A percentile compares a stretch with the other conserved stretches of the same genome.
phyloP scores from a whole-genome alignment of 2,113 vertebrate genomes.

The Eulemur macaco region DNA sequence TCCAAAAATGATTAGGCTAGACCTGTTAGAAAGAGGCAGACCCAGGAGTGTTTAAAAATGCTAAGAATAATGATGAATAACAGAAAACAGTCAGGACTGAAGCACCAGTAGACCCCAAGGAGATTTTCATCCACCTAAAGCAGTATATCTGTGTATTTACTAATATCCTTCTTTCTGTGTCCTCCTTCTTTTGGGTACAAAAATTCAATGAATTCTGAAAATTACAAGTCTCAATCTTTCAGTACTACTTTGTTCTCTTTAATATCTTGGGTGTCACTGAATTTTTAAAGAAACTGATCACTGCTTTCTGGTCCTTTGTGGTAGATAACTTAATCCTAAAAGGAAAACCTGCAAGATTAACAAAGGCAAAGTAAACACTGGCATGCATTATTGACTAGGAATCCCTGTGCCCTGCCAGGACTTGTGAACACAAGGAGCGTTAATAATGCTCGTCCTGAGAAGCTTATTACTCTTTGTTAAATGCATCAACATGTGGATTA shows the following conservation, averaged over 20 bases:
- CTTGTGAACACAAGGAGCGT: conserved; percentile 13
- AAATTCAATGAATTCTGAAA: background rate
- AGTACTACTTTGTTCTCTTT: background rate
- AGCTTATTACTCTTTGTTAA: conserved; percentile 71
- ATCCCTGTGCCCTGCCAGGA: conserved; percentile 38
- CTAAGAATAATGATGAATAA: background rate
- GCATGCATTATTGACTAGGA: conserved; percentile 61
- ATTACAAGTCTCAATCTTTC: background rate
- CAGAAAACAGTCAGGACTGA: background rate
- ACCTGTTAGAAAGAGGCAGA: background rate
- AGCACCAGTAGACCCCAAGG: too few relatives aligned
- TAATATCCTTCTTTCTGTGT: background rate
- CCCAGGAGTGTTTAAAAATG: background rate
- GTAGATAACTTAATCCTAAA: conserved; percentile 43
- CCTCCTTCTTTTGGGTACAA: background rate
- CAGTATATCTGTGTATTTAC: background rate
- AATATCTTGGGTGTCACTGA: conserved; percentile 35
- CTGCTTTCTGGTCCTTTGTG: conserved; percentile 18
- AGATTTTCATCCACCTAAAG: background rate
- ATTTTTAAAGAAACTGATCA: conserved; percentile 51
- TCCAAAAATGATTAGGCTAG: background rate
- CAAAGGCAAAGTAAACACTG: conserved; percentile 59
- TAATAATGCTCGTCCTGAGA: conserved; percentile 50
- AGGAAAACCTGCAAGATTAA: conserved; percentile 37
- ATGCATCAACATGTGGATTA: conserved; percentile 50